Evolutionary conservation across 2,888 invertebrate species (phyloP).

Genomic region (Heliconius hortense): DNA sequence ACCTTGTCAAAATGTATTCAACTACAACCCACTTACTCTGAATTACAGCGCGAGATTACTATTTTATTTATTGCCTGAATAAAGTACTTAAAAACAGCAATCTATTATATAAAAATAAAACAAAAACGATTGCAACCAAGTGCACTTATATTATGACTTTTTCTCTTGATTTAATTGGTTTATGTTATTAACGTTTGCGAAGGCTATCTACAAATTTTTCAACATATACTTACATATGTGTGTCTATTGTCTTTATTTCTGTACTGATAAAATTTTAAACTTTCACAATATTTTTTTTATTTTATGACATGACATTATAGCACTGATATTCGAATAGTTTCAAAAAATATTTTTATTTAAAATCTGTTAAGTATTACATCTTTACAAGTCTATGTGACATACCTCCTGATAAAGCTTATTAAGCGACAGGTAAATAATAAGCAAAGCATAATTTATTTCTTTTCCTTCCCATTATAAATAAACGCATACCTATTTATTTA

Average conservation of each 20-base stretch:
- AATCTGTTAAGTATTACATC: not conserved
- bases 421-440: constrained; percentile 16
- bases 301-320: not conserved
- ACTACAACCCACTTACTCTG: constrained; percentile 20
- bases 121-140: not conserved
- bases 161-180: too few species aligned
- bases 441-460: not conserved
- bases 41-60: constrained; percentile 7
- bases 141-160: too few species aligned
- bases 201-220: too few species aligned
- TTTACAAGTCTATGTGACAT: not conserved
- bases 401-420: not conserved
- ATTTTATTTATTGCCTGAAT: not conserved
- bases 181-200: too few species aligned
- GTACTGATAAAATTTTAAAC: too few species aligned
- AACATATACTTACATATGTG: too few species aligned
- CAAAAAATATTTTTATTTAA: not conserved
- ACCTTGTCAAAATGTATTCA: constrained; percentile 25
- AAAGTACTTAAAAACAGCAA: not conserved
- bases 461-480: constrained; percentile 23
- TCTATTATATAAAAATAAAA: not conserved
- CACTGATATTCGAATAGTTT: too few species aligned
- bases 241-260: too few species aligned
- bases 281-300: too few species aligned
- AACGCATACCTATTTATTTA: not conserved